Conservation (phyloP, 2,888 invertebrate genomes). For the Troides oblongomaculatus region DNA sequence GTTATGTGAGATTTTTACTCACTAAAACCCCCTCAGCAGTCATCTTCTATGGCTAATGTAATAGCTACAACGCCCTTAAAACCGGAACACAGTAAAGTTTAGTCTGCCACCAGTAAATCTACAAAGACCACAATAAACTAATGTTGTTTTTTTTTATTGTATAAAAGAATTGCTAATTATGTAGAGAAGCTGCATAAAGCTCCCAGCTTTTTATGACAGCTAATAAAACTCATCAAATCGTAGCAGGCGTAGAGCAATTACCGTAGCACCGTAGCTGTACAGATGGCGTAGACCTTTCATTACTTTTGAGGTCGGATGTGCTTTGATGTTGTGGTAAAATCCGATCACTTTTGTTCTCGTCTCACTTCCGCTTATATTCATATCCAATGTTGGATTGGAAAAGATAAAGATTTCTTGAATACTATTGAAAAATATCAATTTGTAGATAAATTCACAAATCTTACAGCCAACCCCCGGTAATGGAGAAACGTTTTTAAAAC, state of each 20-base stretch:
- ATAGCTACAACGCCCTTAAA: too few species aligned
- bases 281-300: background rate
- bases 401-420: too few species aligned
- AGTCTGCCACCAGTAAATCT: too few species aligned
- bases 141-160: background rate
- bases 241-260: slow-evolving; percentile 7
- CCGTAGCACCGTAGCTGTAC: background rate
- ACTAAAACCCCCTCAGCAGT: too few species aligned
- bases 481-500: too few species aligned
- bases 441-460: too few species aligned
- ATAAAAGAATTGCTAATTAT: background rate
- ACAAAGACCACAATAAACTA: too few species aligned
- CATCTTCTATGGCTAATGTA: too few species aligned
- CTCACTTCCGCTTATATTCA: background rate
- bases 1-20: too few species aligned
- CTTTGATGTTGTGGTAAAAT: background rate
- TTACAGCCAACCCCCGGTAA: too few species aligned
- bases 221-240: slow-evolving; percentile 2
- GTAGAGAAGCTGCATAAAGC: background rate
- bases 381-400: background rate
- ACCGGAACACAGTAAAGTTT: too few species aligned
- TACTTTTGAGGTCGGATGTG: background rate
- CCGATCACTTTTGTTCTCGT: background rate
- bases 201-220: background rate
- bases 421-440: too few species aligned